A percentile compares a stretch with the other conserved stretches of the same genome.
Evolutionary conservation across 1,140 invertebrate genomes (phyloP).

Genomic region (Lasioglossum albipes): DNA sequence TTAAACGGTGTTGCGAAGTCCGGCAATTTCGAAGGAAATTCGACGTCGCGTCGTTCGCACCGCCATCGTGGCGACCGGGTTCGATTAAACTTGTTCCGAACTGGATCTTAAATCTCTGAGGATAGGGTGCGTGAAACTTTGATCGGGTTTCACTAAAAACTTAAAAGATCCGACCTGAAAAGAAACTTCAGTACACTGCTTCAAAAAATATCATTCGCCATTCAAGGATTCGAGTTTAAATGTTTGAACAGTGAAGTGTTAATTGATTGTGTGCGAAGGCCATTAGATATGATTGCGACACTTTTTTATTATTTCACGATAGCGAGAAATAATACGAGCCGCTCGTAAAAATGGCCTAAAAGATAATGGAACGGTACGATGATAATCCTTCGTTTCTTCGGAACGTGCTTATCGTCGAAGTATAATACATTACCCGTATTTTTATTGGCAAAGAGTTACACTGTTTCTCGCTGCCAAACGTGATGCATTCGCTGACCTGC

Average conservation of each 20-base stretch:
- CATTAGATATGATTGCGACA: no score
- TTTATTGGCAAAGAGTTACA: not conserved
- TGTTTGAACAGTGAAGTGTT: no score
- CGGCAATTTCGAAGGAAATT: not conserved
- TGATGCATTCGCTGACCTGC: not conserved
- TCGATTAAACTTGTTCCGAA: not conserved
- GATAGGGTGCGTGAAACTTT: not conserved
- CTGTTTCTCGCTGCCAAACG: not conserved
- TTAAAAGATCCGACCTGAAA: no score
- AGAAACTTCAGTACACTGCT: no score
- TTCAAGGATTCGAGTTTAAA: no score
- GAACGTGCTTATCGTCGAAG: not conserved
- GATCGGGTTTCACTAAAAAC: not conserved
- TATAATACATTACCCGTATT: not conserved
- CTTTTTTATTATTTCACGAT: not conserved
- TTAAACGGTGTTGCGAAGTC: constrained; percentile 16
- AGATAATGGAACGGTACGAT: not conserved
- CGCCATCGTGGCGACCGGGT: no score
- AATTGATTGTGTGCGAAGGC: no score
- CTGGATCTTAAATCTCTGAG: not conserved
- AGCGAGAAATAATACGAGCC: not conserved
- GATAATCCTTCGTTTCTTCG: not conserved
- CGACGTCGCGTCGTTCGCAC: not conserved
- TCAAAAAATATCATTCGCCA: no score
- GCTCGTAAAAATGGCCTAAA: not conserved